These are phyloP conservation scores for Iguana delicatissima DNA, from an alignment of 2,797 vertebrate genomes.

Conservation along the genomic window DNA sequence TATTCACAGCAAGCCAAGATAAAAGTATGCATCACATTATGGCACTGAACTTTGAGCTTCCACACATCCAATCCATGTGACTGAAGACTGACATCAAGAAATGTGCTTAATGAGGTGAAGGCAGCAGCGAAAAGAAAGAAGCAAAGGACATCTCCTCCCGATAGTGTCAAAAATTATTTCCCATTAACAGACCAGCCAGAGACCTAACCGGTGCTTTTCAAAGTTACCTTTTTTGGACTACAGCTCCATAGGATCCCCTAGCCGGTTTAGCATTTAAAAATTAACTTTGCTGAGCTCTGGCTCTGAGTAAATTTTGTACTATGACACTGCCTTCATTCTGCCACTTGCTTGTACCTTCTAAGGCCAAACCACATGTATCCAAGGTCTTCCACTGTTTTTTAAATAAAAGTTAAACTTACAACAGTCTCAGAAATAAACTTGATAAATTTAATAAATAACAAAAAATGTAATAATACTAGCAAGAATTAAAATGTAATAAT, in stretches of 20 bases:
- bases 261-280: no score
- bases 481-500: not conserved
- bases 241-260: no score
- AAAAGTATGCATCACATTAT: not conserved
- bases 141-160: not conserved
- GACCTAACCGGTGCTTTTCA: no score
- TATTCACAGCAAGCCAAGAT: not conserved
- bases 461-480: not conserved
- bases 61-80: constrained; percentile 14
- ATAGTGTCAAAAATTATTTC: not conserved
- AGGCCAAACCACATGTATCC: not conserved
- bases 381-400: not conserved
- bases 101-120: constrained; percentile 26
- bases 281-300: no score
- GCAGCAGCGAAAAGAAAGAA: constrained; percentile 25
- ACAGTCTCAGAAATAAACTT: not conserved
- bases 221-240: no score
- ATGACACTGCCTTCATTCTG: not conserved
- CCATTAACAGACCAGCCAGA: not conserved
- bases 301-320: not conserved
- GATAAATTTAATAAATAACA: not conserved
- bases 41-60: constrained; percentile 47
- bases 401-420: not conserved
- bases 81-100: not conserved
- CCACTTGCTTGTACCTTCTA: not conserved